These are phyloP conservation scores for Dexiosoma caninum DNA, from an alignment of 2,888 invertebrate species.

Conservation along the genomic window DNA sequence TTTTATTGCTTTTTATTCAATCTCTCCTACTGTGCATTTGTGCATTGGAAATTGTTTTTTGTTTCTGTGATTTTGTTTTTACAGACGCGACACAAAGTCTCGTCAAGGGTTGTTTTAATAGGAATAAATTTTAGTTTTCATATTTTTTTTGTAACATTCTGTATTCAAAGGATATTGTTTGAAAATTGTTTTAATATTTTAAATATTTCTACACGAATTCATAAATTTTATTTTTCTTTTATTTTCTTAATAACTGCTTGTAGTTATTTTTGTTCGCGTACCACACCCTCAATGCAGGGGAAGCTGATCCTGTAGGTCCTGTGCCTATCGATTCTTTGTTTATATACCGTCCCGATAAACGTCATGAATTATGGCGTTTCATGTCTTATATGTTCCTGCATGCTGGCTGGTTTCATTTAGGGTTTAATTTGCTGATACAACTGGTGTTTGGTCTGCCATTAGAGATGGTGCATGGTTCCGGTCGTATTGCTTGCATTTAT, in stretches of 20 bases:
- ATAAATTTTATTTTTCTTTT: not conserved
- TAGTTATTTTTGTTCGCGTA: conserved; percentile 95
- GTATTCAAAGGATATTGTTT: not conserved
- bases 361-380: conserved; percentile 95
- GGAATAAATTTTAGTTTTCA: not conserved
- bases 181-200: not conserved
- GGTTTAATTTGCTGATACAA: conserved; percentile 96
- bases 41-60: not conserved
- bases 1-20: not conserved
- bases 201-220: not conserved
- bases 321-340: conserved; percentile 95
- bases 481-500: conserved; percentile 93
- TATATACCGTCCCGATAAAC: conserved; percentile 94
- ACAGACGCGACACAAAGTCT: conserved; percentile 57
- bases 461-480: conserved; percentile 97
- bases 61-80: conserved; percentile 9
- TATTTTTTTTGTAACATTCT: not conserved
- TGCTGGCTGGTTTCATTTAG: conserved; percentile 96
- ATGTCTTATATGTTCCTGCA: conserved; percentile 96
- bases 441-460: conserved; percentile 94
- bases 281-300: conserved; percentile 89
- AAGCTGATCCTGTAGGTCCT: conserved; percentile 88
- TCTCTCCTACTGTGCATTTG: not conserved
- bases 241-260: conserved; percentile 70
- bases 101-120: conserved; percentile 27